Evolutionary conservation across 2,888 invertebrate genomes (phyloP).

Genomic region (Lasioglossum marginatum): DNA sequence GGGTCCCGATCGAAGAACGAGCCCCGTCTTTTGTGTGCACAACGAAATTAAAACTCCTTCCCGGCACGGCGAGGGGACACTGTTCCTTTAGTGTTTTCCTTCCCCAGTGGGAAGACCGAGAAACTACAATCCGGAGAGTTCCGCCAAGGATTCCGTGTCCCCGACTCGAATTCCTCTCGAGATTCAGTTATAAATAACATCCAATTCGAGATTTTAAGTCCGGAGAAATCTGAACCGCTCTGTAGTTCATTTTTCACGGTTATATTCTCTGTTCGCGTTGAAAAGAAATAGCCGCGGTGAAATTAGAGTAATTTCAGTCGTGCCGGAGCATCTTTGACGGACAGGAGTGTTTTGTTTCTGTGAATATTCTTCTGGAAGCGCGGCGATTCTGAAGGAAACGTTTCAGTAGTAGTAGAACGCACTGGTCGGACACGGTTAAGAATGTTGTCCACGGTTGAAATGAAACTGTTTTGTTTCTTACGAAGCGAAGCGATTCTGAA

Average conservation of each 20-base stretch:
- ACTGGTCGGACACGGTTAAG: not conserved
- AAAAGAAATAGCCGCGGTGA: not conserved
- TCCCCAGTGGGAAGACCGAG: not conserved
- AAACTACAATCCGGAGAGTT: not conserved
- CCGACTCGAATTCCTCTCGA: not conserved
- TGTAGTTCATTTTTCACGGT: not conserved
- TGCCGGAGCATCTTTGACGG: not conserved
- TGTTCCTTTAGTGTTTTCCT: not conserved
- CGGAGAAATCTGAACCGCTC: not conserved
- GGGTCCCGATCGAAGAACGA: not conserved
- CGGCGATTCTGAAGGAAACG: not conserved
- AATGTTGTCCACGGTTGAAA: too few relatives aligned
- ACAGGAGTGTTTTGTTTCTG: not conserved
- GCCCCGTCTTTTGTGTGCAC: not conserved
- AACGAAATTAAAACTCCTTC: slow-evolving; percentile 11
- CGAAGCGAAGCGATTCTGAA: too few relatives aligned
- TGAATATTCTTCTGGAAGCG: not conserved
- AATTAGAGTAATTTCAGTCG: not conserved
- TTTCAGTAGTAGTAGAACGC: not conserved
- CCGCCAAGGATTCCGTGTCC: not conserved
- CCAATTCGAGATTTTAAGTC: not conserved
- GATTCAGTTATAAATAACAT: slow-evolving; percentile 12
- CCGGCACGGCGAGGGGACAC: not conserved
- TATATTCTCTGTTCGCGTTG: not conserved
- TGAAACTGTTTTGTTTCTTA: too few relatives aligned